Base-by-base conservation (phyloP, 2,113 vertebrate species). In the Oryzias curvinotus region DNA sequence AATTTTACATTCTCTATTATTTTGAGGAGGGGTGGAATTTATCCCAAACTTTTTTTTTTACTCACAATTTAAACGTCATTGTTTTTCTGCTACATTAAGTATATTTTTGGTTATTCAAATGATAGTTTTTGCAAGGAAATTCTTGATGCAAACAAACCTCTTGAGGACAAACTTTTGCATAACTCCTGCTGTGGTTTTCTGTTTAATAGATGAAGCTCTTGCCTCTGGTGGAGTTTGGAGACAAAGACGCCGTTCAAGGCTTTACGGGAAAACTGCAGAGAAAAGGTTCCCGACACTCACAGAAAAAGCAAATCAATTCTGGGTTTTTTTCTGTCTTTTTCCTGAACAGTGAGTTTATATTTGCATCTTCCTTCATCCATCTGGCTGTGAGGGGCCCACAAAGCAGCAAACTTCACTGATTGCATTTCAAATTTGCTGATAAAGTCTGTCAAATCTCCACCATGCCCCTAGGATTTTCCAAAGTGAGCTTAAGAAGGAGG, bases 401-500 rank as follows among this genome's bases (percentile, higher is more conserved):
- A 7, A 49, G 47, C 19, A n/a, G n/a, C n/a, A 49, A 49, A 49
- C 47, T 4, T 12, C n/a, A 17, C 47, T 49, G 47, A 49, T 49
- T 12, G 19, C n/a, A 49, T 49, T 49, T 49, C 19, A 18, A 49
- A 21, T 12, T 6, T 18, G n/a, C 17, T 19, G 6, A 18, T n/a
- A 18, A 49, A 49, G 19, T 49, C 47, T 49, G 10, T 12, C n/a
- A 49, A 49, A 49, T 18, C 6, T 49, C 47, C 18, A 49, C 47
- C 19, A 7, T 18, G n/a, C 47, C 12, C 47, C 4, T 18, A 49
- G 47, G 36, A 18, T 18, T 19, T 19, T 10, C n/a, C 8, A 12
- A 49, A 49, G 7, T 21, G n/a, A 49, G n/a, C 19, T 19, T 57
- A 44, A 63, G 57, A 64, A 17, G 65, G 48, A 77, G 53, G 69